A percentile compares a stretch with the other conserved stretches of the same genome.
phyloP scores from a whole-genome alignment of 2,888 invertebrate species.

The Kuschelorhynchus macadamiae region DNA sequence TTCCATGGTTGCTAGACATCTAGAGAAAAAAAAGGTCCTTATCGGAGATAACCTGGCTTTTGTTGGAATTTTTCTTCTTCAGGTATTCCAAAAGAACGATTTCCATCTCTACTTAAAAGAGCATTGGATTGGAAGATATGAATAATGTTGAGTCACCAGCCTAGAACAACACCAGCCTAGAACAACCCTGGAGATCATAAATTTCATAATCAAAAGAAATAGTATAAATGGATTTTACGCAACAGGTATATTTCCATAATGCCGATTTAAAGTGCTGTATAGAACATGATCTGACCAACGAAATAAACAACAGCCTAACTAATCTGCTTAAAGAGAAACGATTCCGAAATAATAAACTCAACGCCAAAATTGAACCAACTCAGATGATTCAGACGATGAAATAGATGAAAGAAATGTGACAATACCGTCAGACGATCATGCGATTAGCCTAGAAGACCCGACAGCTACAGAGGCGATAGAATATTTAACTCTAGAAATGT shows the following conservation, averaged over 20 bases:
- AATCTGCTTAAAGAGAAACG: not conserved
- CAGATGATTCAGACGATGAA: too few relatives aligned
- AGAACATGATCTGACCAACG: not conserved
- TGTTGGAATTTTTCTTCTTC: not conserved
- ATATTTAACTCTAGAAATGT: too few relatives aligned
- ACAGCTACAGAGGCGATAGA: too few relatives aligned
- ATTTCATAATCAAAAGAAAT: not conserved
- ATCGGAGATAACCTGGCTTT: too few relatives aligned
- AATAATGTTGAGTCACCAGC: constrained; percentile 11
- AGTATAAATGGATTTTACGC: constrained; percentile 24
- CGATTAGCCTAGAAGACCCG: too few relatives aligned
- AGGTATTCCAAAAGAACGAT: constrained; percentile 8
- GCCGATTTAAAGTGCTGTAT: constrained; percentile 8
- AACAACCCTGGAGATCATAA: constrained; percentile 20
- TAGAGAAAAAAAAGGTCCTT: not conserved
- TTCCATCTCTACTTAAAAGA: constrained; percentile 12
- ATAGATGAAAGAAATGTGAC: too few relatives aligned
- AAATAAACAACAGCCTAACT: not conserved
- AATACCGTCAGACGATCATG: too few relatives aligned
- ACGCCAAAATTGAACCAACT: too few relatives aligned
- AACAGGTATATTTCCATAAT: constrained; percentile 9
- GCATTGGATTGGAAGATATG: constrained; percentile 15
- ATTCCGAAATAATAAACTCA: too few relatives aligned
- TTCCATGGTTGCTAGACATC: not conserved
- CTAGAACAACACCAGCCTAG: constrained; percentile 4